Conservation (phyloP, 2,797 vertebrate genomes). For the Epinephelus malabaricus region DNA sequence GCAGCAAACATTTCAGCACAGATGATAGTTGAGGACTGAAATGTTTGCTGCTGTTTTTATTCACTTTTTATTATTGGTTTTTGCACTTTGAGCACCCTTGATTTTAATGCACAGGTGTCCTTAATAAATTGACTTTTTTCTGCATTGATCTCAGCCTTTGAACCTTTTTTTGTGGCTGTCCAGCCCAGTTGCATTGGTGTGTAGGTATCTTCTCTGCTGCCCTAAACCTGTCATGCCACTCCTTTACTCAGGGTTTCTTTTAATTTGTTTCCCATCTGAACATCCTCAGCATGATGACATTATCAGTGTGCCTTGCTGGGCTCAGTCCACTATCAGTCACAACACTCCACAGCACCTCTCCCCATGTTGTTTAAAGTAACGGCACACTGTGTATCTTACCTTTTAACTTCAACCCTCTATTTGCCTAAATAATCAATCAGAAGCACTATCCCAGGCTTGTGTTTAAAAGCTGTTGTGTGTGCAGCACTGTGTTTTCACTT, state of each 20-base stretch:
- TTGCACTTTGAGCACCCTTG: no score
- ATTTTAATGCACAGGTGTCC: no score
- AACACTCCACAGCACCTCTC: conserved; percentile 3
- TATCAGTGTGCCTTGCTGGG: not conserved
- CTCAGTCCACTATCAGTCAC: not conserved
- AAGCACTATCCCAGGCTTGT: conserved; percentile 53
- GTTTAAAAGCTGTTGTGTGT: conserved; percentile 80
- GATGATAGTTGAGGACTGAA: no score
- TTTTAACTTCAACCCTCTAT: conserved; percentile 41
- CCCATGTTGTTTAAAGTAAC: conserved; percentile 4
- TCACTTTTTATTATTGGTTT: no score
- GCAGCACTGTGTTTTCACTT: conserved; percentile 78
- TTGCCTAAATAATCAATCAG: conserved; percentile 65
- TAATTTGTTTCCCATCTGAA: not conserved
- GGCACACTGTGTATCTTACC: conserved; percentile 39
- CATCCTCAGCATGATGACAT: no score
- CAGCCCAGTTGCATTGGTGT: no score
- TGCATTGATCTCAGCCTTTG: no score
- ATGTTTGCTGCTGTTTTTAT: no score
- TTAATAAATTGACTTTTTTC: no score
- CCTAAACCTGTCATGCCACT: not conserved
- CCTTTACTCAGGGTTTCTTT: not conserved
- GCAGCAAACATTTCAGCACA: no score
- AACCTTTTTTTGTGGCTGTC: no score
- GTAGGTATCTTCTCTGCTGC: no score